Evolutionary conservation across 1,140 invertebrate species (phyloP).

Genomic region (Drosophila fuyamai): DNA sequence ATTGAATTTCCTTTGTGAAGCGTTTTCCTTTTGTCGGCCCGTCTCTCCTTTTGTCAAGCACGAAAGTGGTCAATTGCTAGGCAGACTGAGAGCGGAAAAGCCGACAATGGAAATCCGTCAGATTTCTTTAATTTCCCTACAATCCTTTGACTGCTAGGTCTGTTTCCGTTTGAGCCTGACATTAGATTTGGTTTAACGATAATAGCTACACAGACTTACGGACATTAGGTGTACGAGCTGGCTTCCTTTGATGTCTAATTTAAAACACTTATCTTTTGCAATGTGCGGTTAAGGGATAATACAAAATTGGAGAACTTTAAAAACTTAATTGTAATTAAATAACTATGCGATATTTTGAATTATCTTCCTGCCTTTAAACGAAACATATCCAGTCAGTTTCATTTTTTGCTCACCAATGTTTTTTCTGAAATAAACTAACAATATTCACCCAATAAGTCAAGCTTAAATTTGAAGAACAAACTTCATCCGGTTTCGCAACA

Average conservation of each 20-base stretch:
- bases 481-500: neutral
- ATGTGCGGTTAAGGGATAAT: no score
- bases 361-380: no score
- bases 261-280: neutral
- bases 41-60: constrained; percentile 27
- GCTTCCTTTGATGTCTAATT: neutral
- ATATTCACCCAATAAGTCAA: neutral
- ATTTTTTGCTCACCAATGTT: no score
- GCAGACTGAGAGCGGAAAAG: constrained; percentile 19
- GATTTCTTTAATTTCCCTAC: constrained; percentile 43
- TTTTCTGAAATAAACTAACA: no score
- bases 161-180: constrained; percentile 7
- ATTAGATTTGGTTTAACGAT: constrained; percentile 15
- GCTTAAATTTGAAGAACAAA: neutral
- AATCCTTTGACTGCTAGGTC: constrained; percentile 25
- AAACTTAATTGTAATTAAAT: no score
- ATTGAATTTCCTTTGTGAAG: constrained; percentile 35
- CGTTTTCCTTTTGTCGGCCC: constrained; percentile 32
- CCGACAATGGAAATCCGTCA: constrained; percentile 50
- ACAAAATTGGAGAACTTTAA: no score
- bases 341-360: no score
- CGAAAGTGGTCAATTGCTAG: constrained; percentile 40
- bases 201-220: neutral
- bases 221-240: no score
- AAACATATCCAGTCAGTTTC: no score